Conservation (phyloP, 1,140 invertebrate genomes). For the Cardiocondyla obscurior region DNA sequence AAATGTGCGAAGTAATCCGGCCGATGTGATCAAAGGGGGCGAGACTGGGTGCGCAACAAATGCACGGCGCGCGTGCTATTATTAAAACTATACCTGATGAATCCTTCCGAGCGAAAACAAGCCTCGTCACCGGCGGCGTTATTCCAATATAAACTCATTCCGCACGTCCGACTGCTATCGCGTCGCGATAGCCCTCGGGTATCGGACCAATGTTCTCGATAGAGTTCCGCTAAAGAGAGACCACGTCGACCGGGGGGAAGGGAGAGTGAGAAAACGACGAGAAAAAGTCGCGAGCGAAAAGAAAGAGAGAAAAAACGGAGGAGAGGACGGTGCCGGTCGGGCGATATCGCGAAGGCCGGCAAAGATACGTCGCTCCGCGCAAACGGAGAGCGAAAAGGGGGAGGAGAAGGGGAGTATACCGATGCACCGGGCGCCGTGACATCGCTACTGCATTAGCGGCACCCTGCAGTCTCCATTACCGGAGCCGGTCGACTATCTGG, state of each 20-base stretch:
- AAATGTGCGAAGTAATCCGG: neutral
- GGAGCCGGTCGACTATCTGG: slow-evolving; percentile 71
- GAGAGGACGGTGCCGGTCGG: slow-evolving; percentile 1
- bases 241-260: neutral
- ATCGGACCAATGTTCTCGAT: slow-evolving; percentile 53
- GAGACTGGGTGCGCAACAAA: neutral
- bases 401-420: slow-evolving; percentile 64
- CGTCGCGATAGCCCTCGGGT: slow-evolving; percentile 56
- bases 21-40: neutral
- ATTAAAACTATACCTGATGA: neutral
- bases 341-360: slow-evolving; percentile 62
- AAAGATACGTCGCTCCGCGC: slow-evolving; percentile 51
- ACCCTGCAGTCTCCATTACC: slow-evolving; percentile 81
- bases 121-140: slow-evolving; percentile 17
- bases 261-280: neutral
- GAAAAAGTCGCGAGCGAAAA: neutral
- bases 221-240: slow-evolving; percentile 61
- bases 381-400: slow-evolving; percentile 55
- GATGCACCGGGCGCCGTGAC: slow-evolving; percentile 75
- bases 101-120: neutral
- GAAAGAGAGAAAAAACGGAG: neutral
- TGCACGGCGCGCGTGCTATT: neutral
- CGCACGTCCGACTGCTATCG: slow-evolving; percentile 55
- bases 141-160: slow-evolving; percentile 61
- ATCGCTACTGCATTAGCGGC: slow-evolving; percentile 83